Conservation (phyloP, 1,140 invertebrate genomes). For the Wasmannia auropunctata region DNA sequence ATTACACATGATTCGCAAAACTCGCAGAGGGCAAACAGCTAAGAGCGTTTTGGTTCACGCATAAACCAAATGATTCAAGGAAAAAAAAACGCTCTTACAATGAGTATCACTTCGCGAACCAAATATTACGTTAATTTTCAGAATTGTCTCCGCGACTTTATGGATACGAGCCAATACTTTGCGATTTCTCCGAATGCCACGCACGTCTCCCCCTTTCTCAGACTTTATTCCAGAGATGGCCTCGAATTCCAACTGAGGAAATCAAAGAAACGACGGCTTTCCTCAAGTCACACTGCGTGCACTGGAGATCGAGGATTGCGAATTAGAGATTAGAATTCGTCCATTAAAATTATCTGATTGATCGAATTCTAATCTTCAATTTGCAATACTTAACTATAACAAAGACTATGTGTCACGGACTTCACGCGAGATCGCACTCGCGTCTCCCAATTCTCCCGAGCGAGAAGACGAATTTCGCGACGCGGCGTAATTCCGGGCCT, state of each 20-base stretch:
- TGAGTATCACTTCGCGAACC: not conserved
- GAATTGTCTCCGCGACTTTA: not conserved
- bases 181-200: not conserved
- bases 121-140: not conserved
- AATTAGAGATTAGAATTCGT: too few species aligned
- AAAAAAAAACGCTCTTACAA: not conserved
- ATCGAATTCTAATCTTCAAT: too few species aligned
- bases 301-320: too few species aligned
- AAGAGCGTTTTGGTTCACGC: not conserved
- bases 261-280: not conserved
- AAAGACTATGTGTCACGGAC: too few species aligned
- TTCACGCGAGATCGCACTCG: not conserved
- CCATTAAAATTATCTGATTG: too few species aligned
- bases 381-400: too few species aligned
- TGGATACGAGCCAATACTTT: not conserved
- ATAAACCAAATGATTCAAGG: not conserved
- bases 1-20: not conserved
- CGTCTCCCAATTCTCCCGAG: not conserved
- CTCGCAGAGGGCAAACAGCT: not conserved
- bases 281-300: too few species aligned
- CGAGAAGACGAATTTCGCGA: not conserved
- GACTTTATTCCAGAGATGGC: not conserved
- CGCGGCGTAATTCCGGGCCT: not conserved
- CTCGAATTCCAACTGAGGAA: not conserved
- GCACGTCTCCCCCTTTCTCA: not conserved